A percentile compares a stretch with the other conserved stretches of the same genome.
These are phyloP conservation scores for Epizoanthus illoricatus DNA, from an alignment of 92 coral and sea anemone species.

Conservation along the genomic window DNA sequence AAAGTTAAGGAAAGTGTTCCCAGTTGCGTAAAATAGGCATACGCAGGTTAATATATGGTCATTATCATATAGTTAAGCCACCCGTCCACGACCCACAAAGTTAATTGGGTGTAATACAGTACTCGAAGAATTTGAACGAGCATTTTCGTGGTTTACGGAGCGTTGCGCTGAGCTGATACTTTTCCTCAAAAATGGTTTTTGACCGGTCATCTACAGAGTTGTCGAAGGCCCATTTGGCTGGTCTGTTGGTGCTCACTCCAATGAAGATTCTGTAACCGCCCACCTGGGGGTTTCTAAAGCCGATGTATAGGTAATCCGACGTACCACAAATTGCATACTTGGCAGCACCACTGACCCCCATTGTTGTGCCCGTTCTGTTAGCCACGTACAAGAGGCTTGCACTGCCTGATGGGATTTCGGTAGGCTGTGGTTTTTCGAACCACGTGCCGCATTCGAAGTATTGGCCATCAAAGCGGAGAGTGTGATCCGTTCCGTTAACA, in stretches of 20 bases:
- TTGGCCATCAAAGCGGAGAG: conserved; percentile 31
- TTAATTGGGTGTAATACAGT: conserved; percentile 27
- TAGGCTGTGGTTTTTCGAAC: conserved; percentile 33
- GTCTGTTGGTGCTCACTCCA: conserved; percentile 21
- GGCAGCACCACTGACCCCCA: conserved; percentile 35
- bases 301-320: conserved; percentile 16
- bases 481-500: conserved; percentile 22
- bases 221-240: conserved; percentile 37
- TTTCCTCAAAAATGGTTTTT: conserved; percentile 28
- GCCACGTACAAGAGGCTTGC: conserved; percentile 28
- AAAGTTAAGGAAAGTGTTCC: too few species aligned
- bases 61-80: background rate
- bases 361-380: conserved; percentile 25
- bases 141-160: conserved; percentile 29
- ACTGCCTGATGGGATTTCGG: conserved; percentile 25
- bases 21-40: too few species aligned
- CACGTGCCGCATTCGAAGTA: conserved; percentile 24
- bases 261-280: conserved; percentile 35
- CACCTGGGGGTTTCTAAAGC: conserved; percentile 22
- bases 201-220: conserved; percentile 31
- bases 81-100: background rate
- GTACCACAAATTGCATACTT: conserved; percentile 37
- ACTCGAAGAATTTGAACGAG: conserved; percentile 34
- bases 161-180: conserved; percentile 19
- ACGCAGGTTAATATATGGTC: background rate